Conservation (phyloP, 2,888 invertebrate species). For the Andrena minutula region DNA sequence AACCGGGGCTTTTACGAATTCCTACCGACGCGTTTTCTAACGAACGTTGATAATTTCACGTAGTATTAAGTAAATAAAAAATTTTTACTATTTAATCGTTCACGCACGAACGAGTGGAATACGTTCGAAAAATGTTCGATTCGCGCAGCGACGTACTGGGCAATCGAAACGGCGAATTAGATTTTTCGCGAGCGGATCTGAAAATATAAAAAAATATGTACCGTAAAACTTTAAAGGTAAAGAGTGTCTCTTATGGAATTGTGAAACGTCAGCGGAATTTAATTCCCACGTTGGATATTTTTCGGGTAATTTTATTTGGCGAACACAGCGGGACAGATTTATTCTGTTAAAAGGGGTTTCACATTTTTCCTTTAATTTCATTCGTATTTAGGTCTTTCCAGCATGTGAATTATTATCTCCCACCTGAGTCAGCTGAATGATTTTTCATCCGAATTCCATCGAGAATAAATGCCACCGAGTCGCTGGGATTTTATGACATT, state of each 20-base stretch:
- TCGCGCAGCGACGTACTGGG: not conserved
- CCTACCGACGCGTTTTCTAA: not conserved
- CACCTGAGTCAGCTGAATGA: conserved; percentile 10
- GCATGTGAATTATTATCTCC: conserved; percentile 4
- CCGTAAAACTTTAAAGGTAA: not conserved
- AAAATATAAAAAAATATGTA: not conserved
- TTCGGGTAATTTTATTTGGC: conserved; percentile 13
- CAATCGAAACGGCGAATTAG: not conserved
- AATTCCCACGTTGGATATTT: conserved; percentile 11
- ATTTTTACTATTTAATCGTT: conserved; percentile 4
- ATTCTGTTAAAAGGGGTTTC: conserved; percentile 8
- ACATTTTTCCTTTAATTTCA: conserved; percentile 2
- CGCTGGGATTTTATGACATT: conserved; percentile 7
- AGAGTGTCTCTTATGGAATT: not conserved
- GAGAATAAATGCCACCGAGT: conserved; percentile 17
- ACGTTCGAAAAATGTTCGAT: not conserved
- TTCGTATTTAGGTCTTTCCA: not conserved
- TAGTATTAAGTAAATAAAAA: not conserved
- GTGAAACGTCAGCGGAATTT: conserved; percentile 21
- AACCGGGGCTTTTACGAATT: conserved; percentile 11
- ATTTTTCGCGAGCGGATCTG: not conserved
- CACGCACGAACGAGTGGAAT: not conserved
- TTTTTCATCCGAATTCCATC: conserved; percentile 33
- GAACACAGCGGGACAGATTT: conserved; percentile 2
- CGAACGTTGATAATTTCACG: conserved; percentile 25